A percentile compares a stretch with the other conserved stretches of the same genome.
Conservation (phyloP, 2,797 vertebrate genomes). For the Thamnophis elegans region DNA sequence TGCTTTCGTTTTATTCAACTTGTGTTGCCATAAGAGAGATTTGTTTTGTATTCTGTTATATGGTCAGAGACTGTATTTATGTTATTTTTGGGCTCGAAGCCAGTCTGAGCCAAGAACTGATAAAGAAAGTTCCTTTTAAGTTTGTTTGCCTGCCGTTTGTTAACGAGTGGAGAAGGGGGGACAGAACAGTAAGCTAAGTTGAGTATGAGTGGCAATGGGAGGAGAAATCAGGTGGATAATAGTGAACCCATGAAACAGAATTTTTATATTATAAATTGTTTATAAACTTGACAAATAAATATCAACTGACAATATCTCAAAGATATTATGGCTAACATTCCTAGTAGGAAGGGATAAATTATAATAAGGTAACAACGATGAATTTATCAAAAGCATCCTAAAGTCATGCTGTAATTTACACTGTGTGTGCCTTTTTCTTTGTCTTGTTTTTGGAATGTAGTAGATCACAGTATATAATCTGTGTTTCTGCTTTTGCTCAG, state of each 20-base stretch:
- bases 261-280: neutral
- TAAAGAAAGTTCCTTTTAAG: too few species aligned
- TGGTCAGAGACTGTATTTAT: too few species aligned
- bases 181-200: neutral
- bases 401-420: neutral
- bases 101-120: too few species aligned
- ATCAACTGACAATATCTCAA: neutral
- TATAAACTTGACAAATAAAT: neutral
- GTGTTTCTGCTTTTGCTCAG: neutral
- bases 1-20: too few species aligned
- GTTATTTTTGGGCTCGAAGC: too few species aligned
- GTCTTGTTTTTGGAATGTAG: neutral
- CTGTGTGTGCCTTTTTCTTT: neutral
- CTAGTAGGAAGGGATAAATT: neutral
- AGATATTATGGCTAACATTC: neutral
- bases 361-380: neutral
- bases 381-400: neutral
- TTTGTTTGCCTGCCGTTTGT: too few species aligned
- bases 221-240: neutral
- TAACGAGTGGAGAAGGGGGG: too few species aligned
- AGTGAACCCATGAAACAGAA: neutral
- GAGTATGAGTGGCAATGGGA: neutral
- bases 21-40: too few species aligned
- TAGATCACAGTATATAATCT: neutral
- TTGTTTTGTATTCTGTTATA: too few species aligned